phyloP scores from a whole-genome alignment of 1,140 invertebrate genomes.

The Drosophila insularis region DNA sequence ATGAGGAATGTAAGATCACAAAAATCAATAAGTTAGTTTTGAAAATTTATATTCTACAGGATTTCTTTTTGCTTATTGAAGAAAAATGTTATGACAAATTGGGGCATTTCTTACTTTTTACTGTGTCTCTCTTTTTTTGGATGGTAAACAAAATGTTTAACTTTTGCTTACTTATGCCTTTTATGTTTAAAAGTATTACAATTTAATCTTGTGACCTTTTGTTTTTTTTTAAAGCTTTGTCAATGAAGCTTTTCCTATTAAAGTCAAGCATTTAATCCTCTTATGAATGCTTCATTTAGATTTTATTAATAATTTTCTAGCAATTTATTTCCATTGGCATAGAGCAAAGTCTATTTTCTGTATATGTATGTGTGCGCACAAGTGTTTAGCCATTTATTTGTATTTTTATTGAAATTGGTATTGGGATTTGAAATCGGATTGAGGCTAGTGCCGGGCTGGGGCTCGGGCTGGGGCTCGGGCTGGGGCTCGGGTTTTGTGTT shows the following conservation, averaged over 20 bases:
- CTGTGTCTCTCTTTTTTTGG: no score
- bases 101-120: no score
- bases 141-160: background rate
- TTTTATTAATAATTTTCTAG: background rate
- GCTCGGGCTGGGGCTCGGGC: background rate
- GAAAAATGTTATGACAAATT: no score
- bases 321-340: background rate
- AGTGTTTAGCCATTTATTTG: slow-evolving; percentile 41
- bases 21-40: no score
- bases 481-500: slow-evolving; percentile 13
- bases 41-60: no score
- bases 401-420: slow-evolving; percentile 20
- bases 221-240: background rate
- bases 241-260: background rate
- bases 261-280: background rate
- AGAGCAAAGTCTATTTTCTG: background rate
- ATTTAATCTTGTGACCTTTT: background rate
- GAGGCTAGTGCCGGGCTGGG: background rate
- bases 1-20: no score
- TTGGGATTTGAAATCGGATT: background rate
- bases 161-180: background rate
- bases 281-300: background rate
- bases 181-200: background rate
- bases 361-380: background rate
- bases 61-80: no score